Evolutionary conservation across 2,797 vertebrate genomes (phyloP), one percentile per base, ranked within the genome.

Genomic region (Melanogrammus aeglefinus): DNA sequence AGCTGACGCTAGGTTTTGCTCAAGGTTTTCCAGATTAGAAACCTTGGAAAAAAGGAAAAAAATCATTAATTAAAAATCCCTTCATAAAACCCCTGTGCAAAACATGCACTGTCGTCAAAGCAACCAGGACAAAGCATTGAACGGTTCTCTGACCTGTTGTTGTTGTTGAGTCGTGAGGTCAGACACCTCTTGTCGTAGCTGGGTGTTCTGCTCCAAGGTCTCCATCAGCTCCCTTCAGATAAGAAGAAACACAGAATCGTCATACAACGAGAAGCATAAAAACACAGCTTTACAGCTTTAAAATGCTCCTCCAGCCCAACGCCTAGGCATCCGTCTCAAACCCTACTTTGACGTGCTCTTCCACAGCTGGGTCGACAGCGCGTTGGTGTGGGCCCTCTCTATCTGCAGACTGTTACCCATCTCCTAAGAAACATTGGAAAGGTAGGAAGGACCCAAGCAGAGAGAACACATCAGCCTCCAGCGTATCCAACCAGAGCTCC

Each of bases 311-410:
- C 27, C 1, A 10, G 70, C 13, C 70, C 18, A 72, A 21, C 7
- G 16, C 0, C 12, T 1, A 35, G 18, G 33, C 27, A 2, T 31
- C 29, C 6, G 12, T 35, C 13, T 31, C 13, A 16, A 35, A 77
- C 94, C 96, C 95, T 86, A 99, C 98, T 96, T 97, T 75, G 95
- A 96, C 83, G 91, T 95, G 83, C 90, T 97, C 85, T 98, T 96
- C 91, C 92, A 95, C 77, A 98, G 90, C 81, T 98, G 95, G 13
- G 95, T 93, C 66, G 92, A 92, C 88, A 99, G 89, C 81, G 92
- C 95, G 84, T 86, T 92, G 33, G 92, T 95, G 76, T 90, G 92
- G 72, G 96, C 94, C 85, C 93, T 94, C 88, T 97, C 97, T 75
- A 87, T 80, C 89, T 97, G 92, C 84, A 98, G 88, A 81, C 93